Percentiles rank a stretch among this genome's conserved stretches.
Conservation (phyloP, 1,140 invertebrate genomes). For the Listronotus oregonensis region DNA sequence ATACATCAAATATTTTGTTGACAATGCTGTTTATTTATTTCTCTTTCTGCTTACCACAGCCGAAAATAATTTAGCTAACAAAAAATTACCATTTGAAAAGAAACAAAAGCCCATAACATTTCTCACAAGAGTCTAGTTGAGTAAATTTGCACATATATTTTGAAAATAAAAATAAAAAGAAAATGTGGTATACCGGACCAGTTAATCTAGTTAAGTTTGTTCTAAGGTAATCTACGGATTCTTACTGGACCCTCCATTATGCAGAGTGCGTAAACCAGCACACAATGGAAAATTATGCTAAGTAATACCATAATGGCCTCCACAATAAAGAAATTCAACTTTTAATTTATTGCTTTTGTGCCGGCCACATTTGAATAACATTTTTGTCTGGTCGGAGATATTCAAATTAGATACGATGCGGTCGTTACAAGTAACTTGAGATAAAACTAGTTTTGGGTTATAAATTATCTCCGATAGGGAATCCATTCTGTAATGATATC, state of each 20-base stretch:
- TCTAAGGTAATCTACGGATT: slow-evolving; percentile 4
- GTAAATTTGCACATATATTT: no score
- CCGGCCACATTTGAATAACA: slow-evolving; percentile 31
- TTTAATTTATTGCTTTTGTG: slow-evolving; percentile 28
- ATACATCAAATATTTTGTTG: no score
- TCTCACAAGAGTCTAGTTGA: no score
- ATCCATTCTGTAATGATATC: slow-evolving; percentile 19
- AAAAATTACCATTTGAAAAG: no score
- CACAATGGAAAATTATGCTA: slow-evolving; percentile 35
- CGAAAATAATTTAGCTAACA: no score
- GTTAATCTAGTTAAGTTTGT: no score
- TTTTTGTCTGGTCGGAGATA: slow-evolving; percentile 29
- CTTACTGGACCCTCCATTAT: slow-evolving; percentile 23
- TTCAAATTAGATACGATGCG: slow-evolving; percentile 32
- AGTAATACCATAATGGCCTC: slow-evolving; percentile 29
- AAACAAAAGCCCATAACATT: no score
- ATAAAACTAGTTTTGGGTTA: slow-evolving; percentile 32
- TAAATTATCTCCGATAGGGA: slow-evolving; percentile 23
- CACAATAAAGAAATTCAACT: slow-evolving; percentile 30
- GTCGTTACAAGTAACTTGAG: slow-evolving; percentile 17
- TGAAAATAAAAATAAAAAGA: no score
- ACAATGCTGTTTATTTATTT: no score
- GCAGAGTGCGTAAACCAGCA: slow-evolving; percentile 24
- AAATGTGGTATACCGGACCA: no score
- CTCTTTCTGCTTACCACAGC: no score